Evolutionary conservation across 1,140 invertebrate genomes (phyloP).

Genomic region (Contarinia nasturtii): DNA sequence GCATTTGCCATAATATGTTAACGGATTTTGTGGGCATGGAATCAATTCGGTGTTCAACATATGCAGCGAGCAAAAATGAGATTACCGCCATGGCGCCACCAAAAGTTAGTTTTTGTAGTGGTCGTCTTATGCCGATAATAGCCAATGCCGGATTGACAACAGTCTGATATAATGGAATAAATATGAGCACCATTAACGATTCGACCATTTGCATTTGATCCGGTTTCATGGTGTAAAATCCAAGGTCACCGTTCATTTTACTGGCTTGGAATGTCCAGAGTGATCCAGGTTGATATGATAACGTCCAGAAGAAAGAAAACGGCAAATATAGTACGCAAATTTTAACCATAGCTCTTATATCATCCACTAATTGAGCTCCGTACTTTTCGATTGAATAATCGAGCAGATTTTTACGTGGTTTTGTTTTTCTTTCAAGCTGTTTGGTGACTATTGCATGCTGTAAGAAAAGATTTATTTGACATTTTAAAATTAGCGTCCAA

Average conservation of each 20-base stretch:
- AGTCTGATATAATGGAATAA: slow-evolving; percentile 75
- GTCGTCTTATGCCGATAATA: slow-evolving; percentile 26
- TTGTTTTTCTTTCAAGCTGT: slow-evolving; percentile 23
- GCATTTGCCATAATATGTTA: slow-evolving; percentile 58
- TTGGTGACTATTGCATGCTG: neutral
- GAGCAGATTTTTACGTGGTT: slow-evolving; percentile 44
- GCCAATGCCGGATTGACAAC: slow-evolving; percentile 39
- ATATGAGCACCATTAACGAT: slow-evolving; percentile 62
- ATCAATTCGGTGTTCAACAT: slow-evolving; percentile 23
- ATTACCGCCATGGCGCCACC: neutral
- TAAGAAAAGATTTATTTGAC: neutral
- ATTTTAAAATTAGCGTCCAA: too few relatives aligned
- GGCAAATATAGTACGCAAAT: slow-evolving; percentile 58
- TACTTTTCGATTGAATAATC: slow-evolving; percentile 60
- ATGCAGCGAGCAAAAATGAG: neutral
- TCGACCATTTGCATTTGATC: slow-evolving; percentile 85
- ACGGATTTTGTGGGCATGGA: slow-evolving; percentile 36
- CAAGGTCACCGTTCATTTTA: slow-evolving; percentile 72
- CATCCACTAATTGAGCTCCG: slow-evolving; percentile 38
- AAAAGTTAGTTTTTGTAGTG: slow-evolving; percentile 46
- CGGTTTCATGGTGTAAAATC: slow-evolving; percentile 48
- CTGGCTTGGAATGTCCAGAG: too few relatives aligned
- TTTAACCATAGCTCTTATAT: slow-evolving; percentile 41
- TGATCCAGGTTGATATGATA: slow-evolving; percentile 73
- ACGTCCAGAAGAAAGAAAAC: slow-evolving; percentile 64